Conservation (phyloP, 92 coral and sea anemone species). For the Epizoanthus illoricatus region DNA sequence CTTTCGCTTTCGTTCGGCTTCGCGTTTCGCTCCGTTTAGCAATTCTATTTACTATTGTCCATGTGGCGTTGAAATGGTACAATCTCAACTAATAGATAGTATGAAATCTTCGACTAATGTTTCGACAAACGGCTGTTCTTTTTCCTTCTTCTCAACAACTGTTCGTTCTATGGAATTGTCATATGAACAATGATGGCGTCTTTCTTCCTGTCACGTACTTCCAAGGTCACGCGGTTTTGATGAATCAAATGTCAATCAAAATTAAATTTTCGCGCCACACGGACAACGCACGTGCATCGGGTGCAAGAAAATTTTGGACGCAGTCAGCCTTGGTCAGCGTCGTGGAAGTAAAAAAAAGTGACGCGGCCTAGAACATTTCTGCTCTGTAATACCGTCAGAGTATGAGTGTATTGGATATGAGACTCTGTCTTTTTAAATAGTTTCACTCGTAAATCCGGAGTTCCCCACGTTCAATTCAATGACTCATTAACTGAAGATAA, state of each 20-base stretch:
- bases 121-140: constrained; percentile 5
- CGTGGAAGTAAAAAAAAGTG: too few relatives aligned
- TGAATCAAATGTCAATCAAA: constrained; percentile 9
- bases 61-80: not conserved
- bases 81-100: not conserved
- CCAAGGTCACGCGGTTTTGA: constrained; percentile 6
- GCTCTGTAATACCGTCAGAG: too few relatives aligned
- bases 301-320: too few relatives aligned
- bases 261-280: constrained; percentile 15
- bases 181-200: not conserved
- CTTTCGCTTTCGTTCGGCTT: constrained; percentile 10
- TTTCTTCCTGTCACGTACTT: constrained; percentile 9
- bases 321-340: too few relatives aligned
- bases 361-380: too few relatives aligned
- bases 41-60: too few relatives aligned
- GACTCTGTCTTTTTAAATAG: too few relatives aligned
- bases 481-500: too few relatives aligned
- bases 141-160: not conserved
- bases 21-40: too few relatives aligned
- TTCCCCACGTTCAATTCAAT: too few relatives aligned
- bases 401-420: too few relatives aligned
- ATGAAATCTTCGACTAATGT: not conserved
- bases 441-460: too few relatives aligned
- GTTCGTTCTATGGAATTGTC: not conserved
- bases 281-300: not conserved